Evolutionary conservation across 2,113 vertebrate species (phyloP).

Genomic region (Trinectes maculatus): DNA sequence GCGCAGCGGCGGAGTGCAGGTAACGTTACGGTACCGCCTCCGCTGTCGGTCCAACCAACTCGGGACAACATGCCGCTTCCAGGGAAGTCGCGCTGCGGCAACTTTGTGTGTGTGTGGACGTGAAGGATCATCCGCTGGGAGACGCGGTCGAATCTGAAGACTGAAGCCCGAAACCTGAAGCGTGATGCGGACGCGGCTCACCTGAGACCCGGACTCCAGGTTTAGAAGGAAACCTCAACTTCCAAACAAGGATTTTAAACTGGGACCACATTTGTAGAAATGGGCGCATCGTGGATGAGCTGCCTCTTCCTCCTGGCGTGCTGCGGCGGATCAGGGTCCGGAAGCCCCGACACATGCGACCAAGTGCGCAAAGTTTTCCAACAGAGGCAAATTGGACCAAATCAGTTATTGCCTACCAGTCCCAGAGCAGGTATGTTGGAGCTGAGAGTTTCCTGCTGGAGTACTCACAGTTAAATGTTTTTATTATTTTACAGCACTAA

Average conservation of each 20-base stretch:
- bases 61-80: constrained; percentile 47
- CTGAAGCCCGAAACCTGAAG: constrained; percentile 12
- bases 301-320: constrained; percentile 47
- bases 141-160: not conserved
- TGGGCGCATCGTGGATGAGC: constrained; percentile 31
- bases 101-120: constrained; percentile 34
- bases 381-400: constrained; percentile 79
- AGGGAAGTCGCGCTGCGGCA: constrained; percentile 30
- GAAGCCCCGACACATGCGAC: constrained; percentile 78
- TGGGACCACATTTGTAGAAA: constrained; percentile 11
- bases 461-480: too few relatives aligned
- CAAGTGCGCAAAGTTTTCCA: constrained; percentile 88
- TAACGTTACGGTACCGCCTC: constrained; percentile 68
- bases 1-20: constrained; percentile 33
- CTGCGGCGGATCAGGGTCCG: constrained; percentile 29
- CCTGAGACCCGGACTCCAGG: constrained; percentile 36
- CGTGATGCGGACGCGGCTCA: constrained; percentile 59
- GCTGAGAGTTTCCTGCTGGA: not conserved
- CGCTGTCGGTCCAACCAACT: constrained; percentile 51
- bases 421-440: constrained; percentile 82
- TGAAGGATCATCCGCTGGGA: not conserved
- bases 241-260: not conserved
- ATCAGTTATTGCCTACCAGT: constrained; percentile 70
- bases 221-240: constrained; percentile 26
- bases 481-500: too few relatives aligned